Conservation (phyloP, 35 echinoderm and acorn worm genomes). For the Anneissia japonica region DNA sequence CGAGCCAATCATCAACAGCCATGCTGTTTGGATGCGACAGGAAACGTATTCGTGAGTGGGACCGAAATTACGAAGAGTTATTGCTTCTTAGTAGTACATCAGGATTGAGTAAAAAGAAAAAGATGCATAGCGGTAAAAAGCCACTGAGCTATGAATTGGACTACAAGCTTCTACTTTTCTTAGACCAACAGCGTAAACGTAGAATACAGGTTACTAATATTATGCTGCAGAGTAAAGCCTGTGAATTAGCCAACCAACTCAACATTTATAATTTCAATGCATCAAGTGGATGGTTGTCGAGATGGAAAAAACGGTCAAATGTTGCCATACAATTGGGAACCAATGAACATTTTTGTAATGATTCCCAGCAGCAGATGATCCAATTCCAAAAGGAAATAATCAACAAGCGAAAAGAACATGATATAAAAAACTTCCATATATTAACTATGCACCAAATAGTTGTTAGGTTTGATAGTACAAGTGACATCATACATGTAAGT, state of each 20-base stretch:
- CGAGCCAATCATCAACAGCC: conserved; percentile 1
- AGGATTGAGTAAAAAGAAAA: conserved; percentile 7
- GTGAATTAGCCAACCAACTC: background rate
- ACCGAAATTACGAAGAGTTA: background rate
- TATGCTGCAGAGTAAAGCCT: conserved; percentile 1
- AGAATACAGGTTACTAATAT: background rate
- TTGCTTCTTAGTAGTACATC: background rate
- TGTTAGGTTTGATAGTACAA: background rate
- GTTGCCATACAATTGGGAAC: background rate
- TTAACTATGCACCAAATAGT: background rate
- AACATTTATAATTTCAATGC: conserved; percentile 6
- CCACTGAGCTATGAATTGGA: conserved; percentile 9
- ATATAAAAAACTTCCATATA: background rate
- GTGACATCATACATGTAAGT: background rate
- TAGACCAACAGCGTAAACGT: background rate
- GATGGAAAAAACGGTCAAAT: background rate
- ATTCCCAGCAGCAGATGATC: background rate
- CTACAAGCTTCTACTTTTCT: background rate
- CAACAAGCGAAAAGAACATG: background rate
- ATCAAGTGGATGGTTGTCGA: background rate
- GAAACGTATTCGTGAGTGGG: conserved; percentile 17
- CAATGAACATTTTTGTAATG: background rate
- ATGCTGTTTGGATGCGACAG: conserved; percentile 6
- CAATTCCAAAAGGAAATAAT: background rate
- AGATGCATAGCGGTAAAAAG: background rate